Base-by-base conservation (phyloP, 2,888 invertebrate species). In the Mylabris sibirica region DNA sequence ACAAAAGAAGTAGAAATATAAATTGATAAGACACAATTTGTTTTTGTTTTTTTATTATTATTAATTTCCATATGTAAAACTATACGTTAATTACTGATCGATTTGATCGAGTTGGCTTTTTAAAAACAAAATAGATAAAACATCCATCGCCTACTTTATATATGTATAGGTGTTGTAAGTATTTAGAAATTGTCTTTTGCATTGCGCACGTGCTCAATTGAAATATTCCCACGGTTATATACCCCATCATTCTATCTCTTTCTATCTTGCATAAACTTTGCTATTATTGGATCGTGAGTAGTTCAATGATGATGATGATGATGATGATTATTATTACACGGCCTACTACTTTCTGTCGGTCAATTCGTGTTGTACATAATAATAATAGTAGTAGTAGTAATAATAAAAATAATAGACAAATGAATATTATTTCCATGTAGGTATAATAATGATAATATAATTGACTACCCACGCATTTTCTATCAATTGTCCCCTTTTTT, bases 331-430 rank as follows among this genome's bases (percentile, higher is more conserved):
- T 74, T 72, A 72, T 73, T 73, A 70, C 70, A 76, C 75, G 75
- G 74, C 74, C 74, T 70, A 76, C 75, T 74, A 72, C 75, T 74
- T 68, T 68, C 76, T 72, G 66, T 64, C 59, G 69, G 66, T 72
- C 72, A 74, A 75, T 74, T 75, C 77, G 76, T 77, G 77, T 74
- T 71, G 72, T 72, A 74, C 75, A 77, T 77, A 75, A 76, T 74
- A 77, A 75, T 72, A 77, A n/a, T n/a, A n/a, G n/a, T n/a, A n/a
- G n/a, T n/a, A n/a, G 8, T 30, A 30, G 8, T 30, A 30, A 30
- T 30, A 30, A 1, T 30, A 8, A 30, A 6, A 30, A 30, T 30
- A 76, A 74, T 71, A 72, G 73, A 77, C 74, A 71, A 69, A 69
- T 66, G 61, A 73, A 73, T 75, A 76, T 75, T 74, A 76, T 76